phyloP scores from a whole-genome alignment of 2,113 vertebrate genomes.

The Mus pahari region DNA sequence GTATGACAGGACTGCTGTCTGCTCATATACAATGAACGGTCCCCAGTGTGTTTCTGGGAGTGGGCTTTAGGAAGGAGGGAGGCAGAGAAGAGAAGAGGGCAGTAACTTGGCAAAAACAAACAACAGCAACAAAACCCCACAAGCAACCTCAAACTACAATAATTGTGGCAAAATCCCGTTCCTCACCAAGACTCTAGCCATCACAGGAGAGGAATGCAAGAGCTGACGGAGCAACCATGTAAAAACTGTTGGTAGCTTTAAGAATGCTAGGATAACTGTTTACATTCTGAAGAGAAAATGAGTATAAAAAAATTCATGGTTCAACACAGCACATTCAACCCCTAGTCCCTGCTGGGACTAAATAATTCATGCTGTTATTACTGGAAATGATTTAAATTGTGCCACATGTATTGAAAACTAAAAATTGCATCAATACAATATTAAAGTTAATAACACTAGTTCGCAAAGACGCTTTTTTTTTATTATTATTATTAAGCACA shows the following conservation, averaged over 20 bases:
- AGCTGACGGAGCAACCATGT: neutral
- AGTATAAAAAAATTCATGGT: neutral
- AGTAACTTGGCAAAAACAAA: neutral
- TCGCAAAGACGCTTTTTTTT: constrained; percentile 55
- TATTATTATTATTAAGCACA: neutral
- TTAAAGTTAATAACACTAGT: constrained; percentile 24
- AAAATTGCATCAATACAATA: neutral
- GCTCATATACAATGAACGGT: neutral
- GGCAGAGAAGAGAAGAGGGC: neutral
- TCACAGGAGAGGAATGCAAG: neutral
- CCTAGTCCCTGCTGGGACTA: neutral
- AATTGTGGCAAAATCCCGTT: too few species aligned
- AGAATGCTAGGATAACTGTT: neutral
- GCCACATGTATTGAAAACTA: constrained; percentile 7
- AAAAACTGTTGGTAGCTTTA: neutral
- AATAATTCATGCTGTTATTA: constrained; percentile 43
- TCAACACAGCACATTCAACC: constrained; percentile 19
- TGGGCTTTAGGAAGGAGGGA: neutral
- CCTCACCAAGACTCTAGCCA: neutral
- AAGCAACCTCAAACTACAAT: neutral
- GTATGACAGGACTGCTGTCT: neutral
- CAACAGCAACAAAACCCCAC: neutral
- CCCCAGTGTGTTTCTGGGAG: neutral
- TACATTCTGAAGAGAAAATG: constrained; percentile 1
- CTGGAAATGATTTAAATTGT: constrained; percentile 47